Base-by-base conservation (phyloP, 2,888 invertebrate genomes). In the Heliconius hortense region DNA sequence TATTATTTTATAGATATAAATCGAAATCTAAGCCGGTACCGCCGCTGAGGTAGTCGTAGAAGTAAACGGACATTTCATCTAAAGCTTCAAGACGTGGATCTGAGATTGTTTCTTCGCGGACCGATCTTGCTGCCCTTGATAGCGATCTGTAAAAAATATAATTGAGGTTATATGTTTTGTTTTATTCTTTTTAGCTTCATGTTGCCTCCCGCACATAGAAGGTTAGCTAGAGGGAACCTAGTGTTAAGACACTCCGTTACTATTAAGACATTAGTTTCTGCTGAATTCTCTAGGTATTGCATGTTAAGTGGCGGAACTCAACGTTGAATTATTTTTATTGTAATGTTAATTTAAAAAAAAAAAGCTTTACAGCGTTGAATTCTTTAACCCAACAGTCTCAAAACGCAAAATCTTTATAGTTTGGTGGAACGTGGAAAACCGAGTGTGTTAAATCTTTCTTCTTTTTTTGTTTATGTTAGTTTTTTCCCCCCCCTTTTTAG, bases 1-100 rank as follows among this genome's bases (percentile, higher is more conserved):
- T 64, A 64, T 62, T 73, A 26, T 63, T 84, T 85, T 88, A 93
- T 83, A 92, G 87, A 81, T 91, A 92, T 15, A 92, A 82, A 78
- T 95, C 95, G 72, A 95, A 90, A 82, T 95, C 95, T 76, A 95
- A 90, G 21, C 94, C 94, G 77, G 94, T 95, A 39, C 93, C 94
- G 8, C 95, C 95, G 79, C 95, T 95, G 74, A 96, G 91, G 87
- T 95, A 95, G 84, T 96, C 96, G 84, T 95, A 95, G 75, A 95
- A 90, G 78, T 95, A 95, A 3, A 95, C 92, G 1, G 95, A 95
- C 88, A 95, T 91, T 77, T 94, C 94, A 76, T 95, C 95, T 1
- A 95, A 86, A 13, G 95, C 95, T 59, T 94, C 93, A 73, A 87
- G 88, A 82, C 89, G 89, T 56, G 88, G 94, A 83, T 91, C 92